Conservation (phyloP, 2,888 invertebrate species). For the Thera britannica region DNA sequence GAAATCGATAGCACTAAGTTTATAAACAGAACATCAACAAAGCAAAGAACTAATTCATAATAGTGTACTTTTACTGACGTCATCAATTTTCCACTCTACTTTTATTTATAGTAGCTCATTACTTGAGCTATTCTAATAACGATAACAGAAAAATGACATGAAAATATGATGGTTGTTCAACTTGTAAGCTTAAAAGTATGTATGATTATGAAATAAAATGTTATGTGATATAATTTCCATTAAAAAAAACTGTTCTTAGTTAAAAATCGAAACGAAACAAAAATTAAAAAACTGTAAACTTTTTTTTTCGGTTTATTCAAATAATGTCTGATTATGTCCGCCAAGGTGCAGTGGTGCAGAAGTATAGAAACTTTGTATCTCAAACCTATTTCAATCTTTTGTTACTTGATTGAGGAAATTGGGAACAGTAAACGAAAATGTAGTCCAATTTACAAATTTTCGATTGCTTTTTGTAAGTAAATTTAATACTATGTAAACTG, state of each 20-base stretch:
- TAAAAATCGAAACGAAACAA: too few species aligned
- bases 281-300: too few species aligned
- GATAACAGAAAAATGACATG: neutral
- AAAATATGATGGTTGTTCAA: too few species aligned
- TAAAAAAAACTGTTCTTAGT: too few species aligned
- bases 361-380: neutral
- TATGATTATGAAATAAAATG: too few species aligned
- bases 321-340: too few species aligned
- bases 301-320: too few species aligned
- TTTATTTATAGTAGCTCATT: conserved; percentile 5
- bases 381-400: neutral
- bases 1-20: neutral
- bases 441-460: neutral
- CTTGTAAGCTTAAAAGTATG: too few species aligned
- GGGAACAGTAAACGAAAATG: too few species aligned
- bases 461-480: neutral
- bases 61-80: neutral
- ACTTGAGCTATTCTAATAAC: conserved; percentile 1
- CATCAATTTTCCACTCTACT: neutral
- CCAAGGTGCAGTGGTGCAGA: too few species aligned
- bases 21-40: neutral
- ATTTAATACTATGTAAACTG: neutral
- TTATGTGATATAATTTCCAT: too few species aligned
- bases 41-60: neutral
- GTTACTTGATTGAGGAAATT: neutral